Evolutionary conservation across 2,797 vertebrate species (phyloP).

Genomic region (Poeciliopsis paucimaculata): DNA sequence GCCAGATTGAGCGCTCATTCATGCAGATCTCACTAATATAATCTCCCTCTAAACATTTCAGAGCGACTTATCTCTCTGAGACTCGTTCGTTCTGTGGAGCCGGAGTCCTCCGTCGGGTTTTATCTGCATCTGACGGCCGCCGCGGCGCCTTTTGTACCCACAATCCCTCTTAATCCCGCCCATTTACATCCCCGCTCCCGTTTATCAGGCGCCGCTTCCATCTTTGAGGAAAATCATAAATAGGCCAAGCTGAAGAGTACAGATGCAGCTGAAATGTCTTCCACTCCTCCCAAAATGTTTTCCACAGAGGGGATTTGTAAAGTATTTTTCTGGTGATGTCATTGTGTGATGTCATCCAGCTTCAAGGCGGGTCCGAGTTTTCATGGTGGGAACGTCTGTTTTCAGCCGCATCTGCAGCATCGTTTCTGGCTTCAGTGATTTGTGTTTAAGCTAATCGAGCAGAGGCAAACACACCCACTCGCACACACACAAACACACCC

Average conservation of each 20-base stretch:
- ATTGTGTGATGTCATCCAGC: conserved; percentile 38
- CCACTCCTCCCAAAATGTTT: conserved; percentile 30
- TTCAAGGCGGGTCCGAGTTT: conserved; percentile 27
- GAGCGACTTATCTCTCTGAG: conserved; percentile 68
- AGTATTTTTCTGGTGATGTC: conserved; percentile 40
- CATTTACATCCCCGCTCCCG: conserved; percentile 48
- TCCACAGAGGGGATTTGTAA: neutral
- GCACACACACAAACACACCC: neutral
- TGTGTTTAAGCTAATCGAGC: conserved; percentile 8
- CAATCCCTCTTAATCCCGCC: conserved; percentile 16
- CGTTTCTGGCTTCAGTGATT: conserved; percentile 16
- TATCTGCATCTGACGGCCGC: conserved; percentile 66
- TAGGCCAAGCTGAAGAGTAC: conserved; percentile 69
- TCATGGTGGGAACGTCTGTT: neutral
- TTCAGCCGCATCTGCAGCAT: conserved; percentile 24
- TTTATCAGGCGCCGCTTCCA: conserved; percentile 49
- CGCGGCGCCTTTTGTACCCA: conserved; percentile 61
- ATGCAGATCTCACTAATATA: conserved; percentile 72
- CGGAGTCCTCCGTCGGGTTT: conserved; percentile 57
- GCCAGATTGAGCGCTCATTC: conserved; percentile 66
- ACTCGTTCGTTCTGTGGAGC: conserved; percentile 64
- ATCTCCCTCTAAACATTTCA: conserved; percentile 73
- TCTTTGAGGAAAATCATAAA: conserved; percentile 57
- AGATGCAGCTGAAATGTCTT: conserved; percentile 62
- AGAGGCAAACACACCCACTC: neutral